These are phyloP conservation scores for Crepidodera aurea DNA, from an alignment of 2,888 invertebrate genomes.

Conservation along the genomic window DNA sequence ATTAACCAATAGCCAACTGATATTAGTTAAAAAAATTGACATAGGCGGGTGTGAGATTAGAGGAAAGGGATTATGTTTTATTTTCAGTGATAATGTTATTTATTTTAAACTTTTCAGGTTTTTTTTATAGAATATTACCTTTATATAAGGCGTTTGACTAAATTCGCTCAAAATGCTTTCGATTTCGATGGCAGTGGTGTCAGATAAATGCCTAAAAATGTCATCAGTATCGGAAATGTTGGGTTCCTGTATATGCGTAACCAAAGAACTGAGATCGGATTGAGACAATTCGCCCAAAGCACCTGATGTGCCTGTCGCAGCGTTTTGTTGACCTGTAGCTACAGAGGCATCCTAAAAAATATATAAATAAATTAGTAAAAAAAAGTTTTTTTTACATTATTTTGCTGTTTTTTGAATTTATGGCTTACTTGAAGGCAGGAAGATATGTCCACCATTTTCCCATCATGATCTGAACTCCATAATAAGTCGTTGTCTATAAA, in stretches of 20 bases:
- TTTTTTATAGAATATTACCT: constrained; percentile 67
- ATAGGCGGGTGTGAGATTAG: neutral
- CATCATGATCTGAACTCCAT: constrained; percentile 95
- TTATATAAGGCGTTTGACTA: constrained; percentile 72
- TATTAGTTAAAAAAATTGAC: neutral
- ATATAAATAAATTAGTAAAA: too few species aligned
- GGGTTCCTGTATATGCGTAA: constrained; percentile 63
- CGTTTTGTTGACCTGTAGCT: constrained; percentile 65
- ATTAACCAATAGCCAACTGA: too few species aligned
- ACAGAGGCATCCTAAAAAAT: constrained; percentile 70
- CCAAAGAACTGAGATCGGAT: constrained; percentile 75
- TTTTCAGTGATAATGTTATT: too few species aligned
- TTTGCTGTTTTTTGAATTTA: too few species aligned
- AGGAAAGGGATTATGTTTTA: too few species aligned
- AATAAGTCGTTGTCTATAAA: constrained; percentile 94
- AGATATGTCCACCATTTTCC: constrained; percentile 91
- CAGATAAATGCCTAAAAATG: constrained; percentile 82
- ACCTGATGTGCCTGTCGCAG: constrained; percentile 53
- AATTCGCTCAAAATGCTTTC: constrained; percentile 84
- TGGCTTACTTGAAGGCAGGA: constrained; percentile 83
- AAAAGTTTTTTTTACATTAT: too few species aligned
- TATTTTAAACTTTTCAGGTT: too few species aligned
- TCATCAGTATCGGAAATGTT: constrained; percentile 73
- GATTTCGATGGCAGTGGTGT: constrained; percentile 85
- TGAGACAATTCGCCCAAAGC: constrained; percentile 74